Percentiles rank a stretch among this genome's conserved stretches.
phyloP scores from a whole-genome alignment of 2,888 invertebrate genomes.

The Aleiodes leptofemur region DNA sequence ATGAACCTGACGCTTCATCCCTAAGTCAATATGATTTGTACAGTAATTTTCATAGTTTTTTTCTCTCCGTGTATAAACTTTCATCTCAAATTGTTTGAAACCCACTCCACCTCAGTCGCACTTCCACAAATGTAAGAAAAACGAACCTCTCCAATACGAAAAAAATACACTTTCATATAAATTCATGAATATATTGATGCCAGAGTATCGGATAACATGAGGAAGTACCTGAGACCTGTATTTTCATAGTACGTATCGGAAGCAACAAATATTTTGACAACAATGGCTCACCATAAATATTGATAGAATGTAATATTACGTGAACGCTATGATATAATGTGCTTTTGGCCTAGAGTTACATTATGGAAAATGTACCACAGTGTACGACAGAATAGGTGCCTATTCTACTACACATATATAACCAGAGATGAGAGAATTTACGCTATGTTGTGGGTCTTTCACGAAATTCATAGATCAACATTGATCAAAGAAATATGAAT shows the following conservation, averaged over 20 bases:
- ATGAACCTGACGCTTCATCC: too few species aligned
- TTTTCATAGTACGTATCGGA: conserved; percentile 22
- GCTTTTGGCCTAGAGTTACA: conserved; percentile 32
- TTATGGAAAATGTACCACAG: conserved; percentile 5
- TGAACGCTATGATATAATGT: conserved; percentile 47
- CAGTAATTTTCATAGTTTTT: too few species aligned
- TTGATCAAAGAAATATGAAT: too few species aligned
- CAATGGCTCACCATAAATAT: conserved; percentile 45
- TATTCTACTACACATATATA: conserved; percentile 24
- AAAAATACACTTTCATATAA: conserved; percentile 22
- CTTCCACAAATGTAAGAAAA: too few species aligned
- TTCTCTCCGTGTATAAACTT: too few species aligned
- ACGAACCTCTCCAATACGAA: neutral
- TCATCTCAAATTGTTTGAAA: too few species aligned
- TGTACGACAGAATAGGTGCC: conserved; percentile 29
- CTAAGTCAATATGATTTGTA: too few species aligned
- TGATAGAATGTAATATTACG: conserved; percentile 39
- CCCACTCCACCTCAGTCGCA: too few species aligned
- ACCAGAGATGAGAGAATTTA: neutral
- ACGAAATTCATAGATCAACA: neutral
- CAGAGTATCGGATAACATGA: conserved; percentile 21
- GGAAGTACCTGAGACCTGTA: conserved; percentile 25
- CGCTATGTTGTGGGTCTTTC: neutral
- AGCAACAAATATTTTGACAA: conserved; percentile 51
- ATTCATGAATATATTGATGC: conserved; percentile 33